Conservation (phyloP, 2,797 vertebrate species). For the Arremon brunneinucha region DNA sequence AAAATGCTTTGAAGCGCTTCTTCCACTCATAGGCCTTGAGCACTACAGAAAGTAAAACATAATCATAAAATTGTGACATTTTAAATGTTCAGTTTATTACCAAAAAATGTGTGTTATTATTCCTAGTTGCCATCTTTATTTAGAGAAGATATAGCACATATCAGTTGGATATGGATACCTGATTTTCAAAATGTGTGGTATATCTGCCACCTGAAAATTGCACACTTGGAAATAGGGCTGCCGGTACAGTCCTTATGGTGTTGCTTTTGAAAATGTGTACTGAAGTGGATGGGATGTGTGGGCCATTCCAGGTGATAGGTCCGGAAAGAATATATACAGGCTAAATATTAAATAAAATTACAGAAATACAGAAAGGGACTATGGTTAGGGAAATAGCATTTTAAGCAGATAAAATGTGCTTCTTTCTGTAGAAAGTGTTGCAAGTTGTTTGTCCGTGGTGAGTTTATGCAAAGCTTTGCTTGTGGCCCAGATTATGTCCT, state of each 20-base stretch:
- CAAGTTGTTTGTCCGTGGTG: accelerated
- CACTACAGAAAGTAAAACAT: neutral
- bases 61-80: neutral
- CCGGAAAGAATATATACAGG: neutral
- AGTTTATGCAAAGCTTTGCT: neutral
- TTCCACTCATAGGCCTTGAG: neutral
- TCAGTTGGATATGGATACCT: neutral
- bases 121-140: neutral
- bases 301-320: neutral
- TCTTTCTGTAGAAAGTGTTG: neutral
- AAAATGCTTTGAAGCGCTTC: neutral
- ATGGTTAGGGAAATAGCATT: neutral
- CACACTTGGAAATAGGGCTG: neutral
- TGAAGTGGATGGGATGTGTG: neutral
- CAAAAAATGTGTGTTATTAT: accelerated
- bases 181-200: neutral
- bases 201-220: neutral
- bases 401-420: neutral
- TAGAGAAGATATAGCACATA: neutral
- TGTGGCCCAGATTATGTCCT: neutral
- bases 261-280: neutral
- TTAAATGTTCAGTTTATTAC: neutral
- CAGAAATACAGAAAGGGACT: neutral
- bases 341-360: neutral
- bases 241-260: neutral